These are phyloP conservation scores for Heliconius ismenius DNA, from an alignment of 2,888 invertebrate genomes.

Conservation along the genomic window DNA sequence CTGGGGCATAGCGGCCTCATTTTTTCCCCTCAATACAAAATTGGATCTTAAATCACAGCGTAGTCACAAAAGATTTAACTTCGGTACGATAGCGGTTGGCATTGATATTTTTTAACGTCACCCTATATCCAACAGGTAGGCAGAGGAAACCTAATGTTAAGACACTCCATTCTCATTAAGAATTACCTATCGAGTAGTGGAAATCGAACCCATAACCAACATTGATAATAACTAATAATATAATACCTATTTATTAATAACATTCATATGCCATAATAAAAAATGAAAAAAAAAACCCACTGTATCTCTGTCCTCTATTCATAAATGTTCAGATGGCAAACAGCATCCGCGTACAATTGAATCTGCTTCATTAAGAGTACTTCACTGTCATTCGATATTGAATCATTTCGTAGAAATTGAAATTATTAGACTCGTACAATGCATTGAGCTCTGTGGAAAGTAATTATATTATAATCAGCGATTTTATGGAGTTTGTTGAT, in stretches of 20 bases:
- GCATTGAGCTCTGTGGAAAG: neutral
- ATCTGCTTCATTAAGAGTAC: slow-evolving; percentile 14
- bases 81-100: no score
- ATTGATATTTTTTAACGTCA: no score
- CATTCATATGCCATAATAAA: neutral
- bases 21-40: no score
- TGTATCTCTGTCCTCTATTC: slow-evolving; percentile 1
- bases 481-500: neutral
- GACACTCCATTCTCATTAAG: no score
- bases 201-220: no score
- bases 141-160: no score
- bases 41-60: no score
- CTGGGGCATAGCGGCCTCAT: no score
- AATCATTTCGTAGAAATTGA: slow-evolving; percentile 22
- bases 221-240: neutral
- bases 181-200: no score
- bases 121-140: no score
- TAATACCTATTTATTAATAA: neutral
- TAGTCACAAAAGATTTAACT: no score
- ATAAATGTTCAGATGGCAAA: slow-evolving; percentile 13
- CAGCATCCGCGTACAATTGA: slow-evolving; percentile 10
- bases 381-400: slow-evolving; percentile 15
- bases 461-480: slow-evolving; percentile 10
- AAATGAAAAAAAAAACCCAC: neutral
- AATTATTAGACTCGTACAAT: slow-evolving; percentile 12